Evolutionary conservation across 1,140 invertebrate species (phyloP), one percentile per base, ranked within the genome.

Genomic region (Spodoptera frugiperda): DNA sequence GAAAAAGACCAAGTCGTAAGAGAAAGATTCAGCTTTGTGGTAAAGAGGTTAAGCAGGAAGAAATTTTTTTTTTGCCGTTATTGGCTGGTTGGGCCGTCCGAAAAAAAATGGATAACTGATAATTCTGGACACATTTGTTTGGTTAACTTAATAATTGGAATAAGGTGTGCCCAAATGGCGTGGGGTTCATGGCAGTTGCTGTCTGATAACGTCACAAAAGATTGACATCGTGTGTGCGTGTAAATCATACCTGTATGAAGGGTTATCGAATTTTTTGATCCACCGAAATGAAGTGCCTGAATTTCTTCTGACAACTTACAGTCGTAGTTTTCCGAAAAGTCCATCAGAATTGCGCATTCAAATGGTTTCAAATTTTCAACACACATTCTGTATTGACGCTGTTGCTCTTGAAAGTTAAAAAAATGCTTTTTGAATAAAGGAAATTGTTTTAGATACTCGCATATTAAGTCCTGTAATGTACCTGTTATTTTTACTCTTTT

Each of bases 251-350:
- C 25, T 15, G 3, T 53, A 49, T 82, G 80, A 39, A 82, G 44
- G n/a, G 75, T 71, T 12, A 79, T 80, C 3, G 11, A 12, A 55
- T 73, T 77, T 71, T 82, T 79, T 11, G 80, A 79, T 12, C 74
- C 78, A 51, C 77, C 78, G 68, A 79, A 79, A 72, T 82, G 75
- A 44, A 65, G 77, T 3, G 78, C 25, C 44, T 80, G 75, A 2
- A 80, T 51, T 17, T 79, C 80, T 2, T n/a, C n/a, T 0, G 21
- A 17, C 0, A 53, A 33, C 48, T 82, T 82, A 53, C 77, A 79
- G 0, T 73, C 67, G 19, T 73, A 82, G 33, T 82, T 82, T 59
- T 82, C 73, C 14, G 68, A 77, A 65, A 79, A 82, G 17, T 79
- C 78, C 30, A 8, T 17, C 30, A 79, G 44, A 51, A 82, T 67